Conservation (phyloP, 2,888 invertebrate genomes). For the Aspidapion aeneum region DNA sequence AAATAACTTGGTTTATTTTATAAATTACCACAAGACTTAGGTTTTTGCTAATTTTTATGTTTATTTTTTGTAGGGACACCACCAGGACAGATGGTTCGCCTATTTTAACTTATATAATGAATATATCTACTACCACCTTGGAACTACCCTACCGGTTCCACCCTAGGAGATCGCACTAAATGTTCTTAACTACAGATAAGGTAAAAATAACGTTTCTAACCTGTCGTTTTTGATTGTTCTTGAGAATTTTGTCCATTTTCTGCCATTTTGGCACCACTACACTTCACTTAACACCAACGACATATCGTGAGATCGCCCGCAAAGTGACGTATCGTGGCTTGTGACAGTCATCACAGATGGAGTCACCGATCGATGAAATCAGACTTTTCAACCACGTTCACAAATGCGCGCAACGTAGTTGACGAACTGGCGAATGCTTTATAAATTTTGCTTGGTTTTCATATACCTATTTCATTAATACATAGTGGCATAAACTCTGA, state of each 20-base stretch:
- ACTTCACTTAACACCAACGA: conserved; percentile 35
- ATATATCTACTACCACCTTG: conserved; percentile 18
- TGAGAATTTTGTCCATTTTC: conserved; percentile 47
- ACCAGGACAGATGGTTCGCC: conserved; percentile 32
- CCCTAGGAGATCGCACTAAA: not conserved
- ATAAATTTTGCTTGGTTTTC: not conserved
- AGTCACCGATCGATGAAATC: conserved; percentile 1
- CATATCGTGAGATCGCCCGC: conserved; percentile 32
- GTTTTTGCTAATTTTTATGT: not conserved
- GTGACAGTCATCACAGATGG: conserved; percentile 14
- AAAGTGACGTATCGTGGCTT: conserved; percentile 11
- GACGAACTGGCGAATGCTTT: not conserved
- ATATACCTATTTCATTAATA: no score
- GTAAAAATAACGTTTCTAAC: conserved; percentile 36
- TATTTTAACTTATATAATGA: conserved; percentile 46
- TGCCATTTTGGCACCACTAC: conserved; percentile 48
- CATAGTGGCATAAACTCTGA: no score
- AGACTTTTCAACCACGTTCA: not conserved
- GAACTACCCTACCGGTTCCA: conserved; percentile 14
- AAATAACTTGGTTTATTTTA: not conserved
- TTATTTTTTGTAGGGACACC: not conserved
- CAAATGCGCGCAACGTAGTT: not conserved
- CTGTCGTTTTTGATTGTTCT: conserved; percentile 46
- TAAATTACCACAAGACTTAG: not conserved
- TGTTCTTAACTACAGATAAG: conserved; percentile 4